These are phyloP conservation scores for Bos javanicus DNA, from an alignment of 2,113 vertebrate species.

Conservation along the genomic window DNA sequence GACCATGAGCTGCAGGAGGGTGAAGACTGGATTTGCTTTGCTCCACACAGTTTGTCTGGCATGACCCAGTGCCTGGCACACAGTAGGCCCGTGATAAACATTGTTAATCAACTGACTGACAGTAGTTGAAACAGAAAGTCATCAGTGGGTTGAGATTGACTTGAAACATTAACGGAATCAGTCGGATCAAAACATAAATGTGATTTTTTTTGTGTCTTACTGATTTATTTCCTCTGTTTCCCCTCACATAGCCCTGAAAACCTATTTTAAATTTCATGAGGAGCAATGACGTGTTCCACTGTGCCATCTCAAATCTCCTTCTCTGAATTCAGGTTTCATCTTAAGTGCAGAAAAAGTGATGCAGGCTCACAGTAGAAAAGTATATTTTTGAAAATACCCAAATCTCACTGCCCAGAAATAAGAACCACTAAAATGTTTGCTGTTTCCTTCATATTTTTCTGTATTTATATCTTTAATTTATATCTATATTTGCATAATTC, in stretches of 20 bases:
- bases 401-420: not conserved
- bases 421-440: not conserved
- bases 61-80: not conserved
- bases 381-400: not conserved
- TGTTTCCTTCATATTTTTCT: not conserved
- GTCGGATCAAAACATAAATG: not conserved
- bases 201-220: not conserved
- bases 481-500: not conserved
- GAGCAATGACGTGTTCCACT: not conserved
- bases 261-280: not conserved
- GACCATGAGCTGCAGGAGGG: not conserved
- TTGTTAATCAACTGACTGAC: not conserved
- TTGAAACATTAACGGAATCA: not conserved
- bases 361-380: not conserved
- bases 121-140: not conserved
- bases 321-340: not conserved
- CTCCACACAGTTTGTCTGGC: not conserved
- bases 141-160: not conserved
- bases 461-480: not conserved
- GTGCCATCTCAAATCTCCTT: not conserved
- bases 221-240: not conserved
- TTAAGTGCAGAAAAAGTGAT: not conserved
- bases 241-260: not conserved
- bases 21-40: not conserved
- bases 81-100: not conserved